Evolutionary conservation across 2,888 invertebrate genomes (phyloP).

Genomic region (Tenthredo notha): DNA sequence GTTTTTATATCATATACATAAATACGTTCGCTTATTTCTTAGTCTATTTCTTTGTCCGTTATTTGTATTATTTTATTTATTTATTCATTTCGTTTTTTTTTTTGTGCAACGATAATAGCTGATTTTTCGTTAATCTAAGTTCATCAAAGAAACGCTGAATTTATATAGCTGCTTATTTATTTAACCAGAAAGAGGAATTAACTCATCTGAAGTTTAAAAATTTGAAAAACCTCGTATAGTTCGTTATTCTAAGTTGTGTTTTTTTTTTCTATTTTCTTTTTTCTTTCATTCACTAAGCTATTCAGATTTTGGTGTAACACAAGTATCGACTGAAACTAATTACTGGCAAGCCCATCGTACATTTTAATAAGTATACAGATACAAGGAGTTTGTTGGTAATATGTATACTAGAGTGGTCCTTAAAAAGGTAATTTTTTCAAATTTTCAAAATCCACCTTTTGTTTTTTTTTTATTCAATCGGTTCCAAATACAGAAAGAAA

Average conservation of each 20-base stretch:
- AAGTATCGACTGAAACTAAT: conserved; percentile 53
- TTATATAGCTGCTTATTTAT: background rate
- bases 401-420: background rate
- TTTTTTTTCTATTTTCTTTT: too few relatives aligned
- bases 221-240: background rate
- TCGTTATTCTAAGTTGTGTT: background rate
- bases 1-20: background rate
- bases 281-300: background rate
- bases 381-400: conserved; percentile 27
- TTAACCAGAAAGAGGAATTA: background rate
- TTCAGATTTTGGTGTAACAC: background rate
- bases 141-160: background rate
- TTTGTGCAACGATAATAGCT: background rate
- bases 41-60: conserved; percentile 60
- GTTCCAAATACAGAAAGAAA: too few relatives aligned
- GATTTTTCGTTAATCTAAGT: background rate
- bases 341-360: conserved; percentile 72
- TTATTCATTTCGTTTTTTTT: background rate
- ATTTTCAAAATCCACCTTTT: too few relatives aligned
- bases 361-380: conserved; percentile 50
- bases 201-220: background rate
- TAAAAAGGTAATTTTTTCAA: too few relatives aligned
- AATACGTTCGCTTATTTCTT: conserved; percentile 52
- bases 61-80: background rate
- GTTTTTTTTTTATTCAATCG: too few relatives aligned